Base-by-base conservation (phyloP, 2,888 invertebrate species). In the Erebia palarica region DNA sequence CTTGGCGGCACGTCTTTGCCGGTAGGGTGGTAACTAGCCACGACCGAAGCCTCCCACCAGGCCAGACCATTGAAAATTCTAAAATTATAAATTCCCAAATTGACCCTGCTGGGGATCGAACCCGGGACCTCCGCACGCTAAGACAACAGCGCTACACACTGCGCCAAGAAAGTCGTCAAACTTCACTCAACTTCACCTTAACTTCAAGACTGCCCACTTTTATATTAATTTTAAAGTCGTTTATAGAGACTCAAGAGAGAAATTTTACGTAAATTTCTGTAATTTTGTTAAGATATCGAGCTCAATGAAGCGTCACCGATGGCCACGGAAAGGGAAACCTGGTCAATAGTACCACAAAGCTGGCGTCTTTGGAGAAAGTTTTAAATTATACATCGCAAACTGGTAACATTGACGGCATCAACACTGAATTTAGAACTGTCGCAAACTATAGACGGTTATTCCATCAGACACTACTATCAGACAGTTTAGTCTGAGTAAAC, bases 371-470 rank as follows among this genome's bases (percentile, higher is more conserved):
- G 82, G 91, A 87, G 92, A 92, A 92, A 92, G 92, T 92, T 88
- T 86, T 84, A 92, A 91, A 92, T 91, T 92, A 90, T 89, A 91
- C 86, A 83, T 82, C 82, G 86, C 83, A 84, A 90, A 90, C 87
- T 88, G 82, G 90, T 86, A 87, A 86, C 84, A 82, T 81, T 84
- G 83, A 86, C 79, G 77, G 82, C 76, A 84, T 86, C 86, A 84
- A 83, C 76, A 75, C 60, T 42, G 53, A 42, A 10, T 27, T 51
- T 64, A 16, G 53, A 65, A n/a, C 10, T 49, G n/a, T 49, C 51
- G 18, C 42, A 57, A 18, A 65, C 53, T 65, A 11, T n/a, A 64
- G 11, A 49, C 49, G 36, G 53, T 65, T 65, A 51, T 14, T 11
- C 13, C 1, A 44, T 11, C 11, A 47, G 47, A 11, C 11, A 47